Conservation (phyloP, 2,888 invertebrate genomes). For the Aphrophora alni region DNA sequence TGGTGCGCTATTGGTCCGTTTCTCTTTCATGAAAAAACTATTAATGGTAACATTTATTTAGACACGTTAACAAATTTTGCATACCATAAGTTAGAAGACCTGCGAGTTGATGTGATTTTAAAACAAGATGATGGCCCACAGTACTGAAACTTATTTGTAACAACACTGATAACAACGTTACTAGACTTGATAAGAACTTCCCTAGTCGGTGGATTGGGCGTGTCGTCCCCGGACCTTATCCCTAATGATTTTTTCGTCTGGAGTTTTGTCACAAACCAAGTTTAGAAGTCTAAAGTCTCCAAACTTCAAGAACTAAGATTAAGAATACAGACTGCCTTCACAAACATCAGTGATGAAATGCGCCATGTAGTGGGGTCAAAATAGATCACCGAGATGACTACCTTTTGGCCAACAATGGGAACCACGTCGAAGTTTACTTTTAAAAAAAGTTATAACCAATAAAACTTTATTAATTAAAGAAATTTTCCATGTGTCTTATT, state of each 20-base stretch:
- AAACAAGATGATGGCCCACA: neutral
- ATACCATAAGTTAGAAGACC: neutral
- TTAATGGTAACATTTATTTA: neutral
- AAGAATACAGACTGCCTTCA: neutral
- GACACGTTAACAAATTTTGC: neutral
- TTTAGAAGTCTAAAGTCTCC: neutral
- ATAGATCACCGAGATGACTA: no score
- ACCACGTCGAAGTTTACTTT: no score
- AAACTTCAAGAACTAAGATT: neutral
- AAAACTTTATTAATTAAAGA: no score
- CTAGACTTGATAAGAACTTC: no score
- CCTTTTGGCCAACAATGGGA: no score
- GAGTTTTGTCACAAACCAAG: neutral
- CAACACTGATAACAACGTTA: no score
- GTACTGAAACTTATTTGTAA: neutral
- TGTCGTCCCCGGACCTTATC: neutral
- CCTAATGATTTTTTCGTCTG: neutral
- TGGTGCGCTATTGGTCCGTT: neutral
- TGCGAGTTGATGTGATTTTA: neutral
- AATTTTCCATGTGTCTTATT: no score
- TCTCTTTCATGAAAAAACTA: neutral
- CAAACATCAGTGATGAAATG: neutral
- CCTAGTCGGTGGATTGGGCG: neutral
- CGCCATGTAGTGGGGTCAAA: no score
- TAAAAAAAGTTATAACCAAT: no score